A percentile compares a stretch with the other conserved stretches of the same genome.
These are phyloP conservation scores for Caenorhabditis elegans DNA, from an alignment of 1,140 invertebrate species.

Conservation along the genomic window WBcel235 BX284605.5:12221001-12221500, in stretches of 20 bases:
- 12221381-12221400: neutral
- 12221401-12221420: too few relatives aligned
- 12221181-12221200: conserved; percentile 32
- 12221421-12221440: too few relatives aligned
- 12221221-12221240: conserved; percentile 30
- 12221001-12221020: neutral
- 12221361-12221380: neutral
- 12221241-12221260: conserved; percentile 30
- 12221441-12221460: too few relatives aligned
- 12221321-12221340: neutral
- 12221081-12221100: neutral
- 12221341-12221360: neutral
- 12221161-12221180: conserved; percentile 32
- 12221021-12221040: neutral
- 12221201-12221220: conserved; percentile 18
- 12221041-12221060: conserved; percentile 23
- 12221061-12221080: conserved; percentile 4
- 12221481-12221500: too few relatives aligned
- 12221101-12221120: neutral
- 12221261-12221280: conserved; percentile 30
- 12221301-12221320: conserved; percentile 1
- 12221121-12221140: neutral
- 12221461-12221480: too few relatives aligned
- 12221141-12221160: conserved; percentile 6
- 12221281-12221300: conserved; percentile 30